phyloP scores from a whole-genome alignment of 2,113 vertebrate species.

The Gallinago jamesoni region DNA sequence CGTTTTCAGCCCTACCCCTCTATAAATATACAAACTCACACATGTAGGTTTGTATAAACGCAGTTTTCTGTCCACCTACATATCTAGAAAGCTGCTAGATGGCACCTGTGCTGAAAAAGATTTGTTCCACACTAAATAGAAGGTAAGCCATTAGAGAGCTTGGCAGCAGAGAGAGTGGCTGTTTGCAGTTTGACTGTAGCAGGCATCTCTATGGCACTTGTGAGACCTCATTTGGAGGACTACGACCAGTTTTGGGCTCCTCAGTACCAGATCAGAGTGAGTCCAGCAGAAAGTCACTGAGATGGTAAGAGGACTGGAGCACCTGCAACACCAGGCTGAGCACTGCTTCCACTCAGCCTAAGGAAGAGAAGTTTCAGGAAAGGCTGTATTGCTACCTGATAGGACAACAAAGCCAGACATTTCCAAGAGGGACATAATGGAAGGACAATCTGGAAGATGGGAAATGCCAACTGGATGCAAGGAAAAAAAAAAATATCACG shows the following conservation, averaged over 20 bases:
- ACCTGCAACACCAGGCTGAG: neutral
- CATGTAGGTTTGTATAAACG: too few species aligned
- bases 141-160: neutral
- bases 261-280: neutral
- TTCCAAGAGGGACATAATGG: neutral
- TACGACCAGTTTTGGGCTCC: neutral
- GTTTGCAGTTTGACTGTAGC: neutral
- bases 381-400: neutral
- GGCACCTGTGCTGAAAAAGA: neutral
- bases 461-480: neutral
- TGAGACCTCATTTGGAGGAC: neutral
- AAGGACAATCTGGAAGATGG: neutral
- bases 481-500: neutral
- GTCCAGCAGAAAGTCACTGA: neutral
- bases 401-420: neutral
- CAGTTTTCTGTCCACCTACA: neutral
- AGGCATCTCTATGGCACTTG: neutral
- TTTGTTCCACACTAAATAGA: neutral
- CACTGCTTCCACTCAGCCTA: neutral
- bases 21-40: neutral
- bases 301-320: neutral
- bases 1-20: neutral
- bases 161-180: neutral
- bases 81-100: neutral
- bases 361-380: neutral